phyloP scores from a whole-genome alignment of 53 echinoderm and acorn worm genomes.

The Pentamera pediparva region DNA sequence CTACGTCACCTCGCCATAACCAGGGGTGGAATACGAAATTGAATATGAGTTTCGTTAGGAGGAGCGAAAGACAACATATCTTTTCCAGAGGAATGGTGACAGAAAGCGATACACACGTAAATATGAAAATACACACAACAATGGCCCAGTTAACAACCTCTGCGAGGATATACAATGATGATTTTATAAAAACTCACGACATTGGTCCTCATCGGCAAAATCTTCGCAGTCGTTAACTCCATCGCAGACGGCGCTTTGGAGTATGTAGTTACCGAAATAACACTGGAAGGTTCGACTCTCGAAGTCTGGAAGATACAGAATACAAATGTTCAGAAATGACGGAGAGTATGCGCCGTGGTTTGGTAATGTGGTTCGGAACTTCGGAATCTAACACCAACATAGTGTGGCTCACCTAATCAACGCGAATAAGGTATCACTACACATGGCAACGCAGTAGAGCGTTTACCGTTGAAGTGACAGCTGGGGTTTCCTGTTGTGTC shows the following conservation, averaged over 20 bases:
- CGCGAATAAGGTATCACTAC: no score
- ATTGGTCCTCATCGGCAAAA: constrained; percentile 49
- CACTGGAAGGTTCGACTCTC: constrained; percentile 34
- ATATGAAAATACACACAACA: neutral
- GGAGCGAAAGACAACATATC: no score
- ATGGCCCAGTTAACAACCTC: neutral
- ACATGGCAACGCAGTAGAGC: no score
- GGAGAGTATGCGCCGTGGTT: no score
- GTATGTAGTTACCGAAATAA: constrained; percentile 26
- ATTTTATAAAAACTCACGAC: constrained; percentile 45
- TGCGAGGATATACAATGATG: neutral
- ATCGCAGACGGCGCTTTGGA: constrained; percentile 22
- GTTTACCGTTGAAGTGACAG: no score
- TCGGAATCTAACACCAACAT: no score
- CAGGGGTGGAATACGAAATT: no score
- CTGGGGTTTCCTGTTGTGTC: no score
- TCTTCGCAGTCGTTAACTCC: constrained; percentile 48
- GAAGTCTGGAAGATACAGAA: constrained; percentile 8
- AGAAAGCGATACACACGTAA: neutral
- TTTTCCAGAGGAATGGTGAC: neutral
- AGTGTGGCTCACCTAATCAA: no score
- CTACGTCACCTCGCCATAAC: no score
- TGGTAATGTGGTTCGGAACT: no score
- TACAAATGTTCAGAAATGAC: neutral
- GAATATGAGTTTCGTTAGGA: no score